Evolutionary conservation across 2,888 invertebrate species (phyloP).

Genomic region (Morpho helenor): DNA sequence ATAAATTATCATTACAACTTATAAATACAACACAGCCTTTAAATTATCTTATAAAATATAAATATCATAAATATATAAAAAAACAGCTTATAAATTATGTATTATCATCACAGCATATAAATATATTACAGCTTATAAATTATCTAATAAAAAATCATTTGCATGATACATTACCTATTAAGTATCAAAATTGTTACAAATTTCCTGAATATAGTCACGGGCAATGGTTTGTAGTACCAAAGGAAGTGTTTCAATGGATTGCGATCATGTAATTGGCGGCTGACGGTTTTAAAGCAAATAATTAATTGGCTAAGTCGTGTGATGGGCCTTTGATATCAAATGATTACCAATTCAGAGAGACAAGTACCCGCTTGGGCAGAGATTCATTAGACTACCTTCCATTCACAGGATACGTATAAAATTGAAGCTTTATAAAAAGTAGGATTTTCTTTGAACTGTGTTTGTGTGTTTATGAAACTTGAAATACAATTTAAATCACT

Average conservation of each 20-base stretch:
- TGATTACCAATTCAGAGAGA: slow-evolving; percentile 73
- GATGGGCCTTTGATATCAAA: slow-evolving; percentile 65
- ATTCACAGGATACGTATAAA: slow-evolving; percentile 20
- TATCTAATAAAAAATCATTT: too few relatives aligned
- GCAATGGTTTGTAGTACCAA: neutral
- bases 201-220: neutral
- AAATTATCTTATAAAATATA: too few relatives aligned
- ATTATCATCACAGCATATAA: too few relatives aligned
- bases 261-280: slow-evolving; percentile 50
- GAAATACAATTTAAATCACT: too few relatives aligned
- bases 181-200: neutral
- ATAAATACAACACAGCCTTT: too few relatives aligned
- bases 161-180: too few relatives aligned
- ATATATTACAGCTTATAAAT: too few relatives aligned
- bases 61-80: too few relatives aligned
- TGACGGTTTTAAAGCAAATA: slow-evolving; percentile 41
- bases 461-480: too few relatives aligned
- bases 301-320: slow-evolving; percentile 46
- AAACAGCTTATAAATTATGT: too few relatives aligned
- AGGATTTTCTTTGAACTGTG: too few relatives aligned
- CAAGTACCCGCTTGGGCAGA: slow-evolving; percentile 47
- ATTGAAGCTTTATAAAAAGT: slow-evolving; percentile 4
- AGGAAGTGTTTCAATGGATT: slow-evolving; percentile 32
- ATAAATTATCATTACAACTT: too few relatives aligned
- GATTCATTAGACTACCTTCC: slow-evolving; percentile 65